phyloP scores from a whole-genome alignment of 2,113 vertebrate species.

The Eulemur rufifrons region DNA sequence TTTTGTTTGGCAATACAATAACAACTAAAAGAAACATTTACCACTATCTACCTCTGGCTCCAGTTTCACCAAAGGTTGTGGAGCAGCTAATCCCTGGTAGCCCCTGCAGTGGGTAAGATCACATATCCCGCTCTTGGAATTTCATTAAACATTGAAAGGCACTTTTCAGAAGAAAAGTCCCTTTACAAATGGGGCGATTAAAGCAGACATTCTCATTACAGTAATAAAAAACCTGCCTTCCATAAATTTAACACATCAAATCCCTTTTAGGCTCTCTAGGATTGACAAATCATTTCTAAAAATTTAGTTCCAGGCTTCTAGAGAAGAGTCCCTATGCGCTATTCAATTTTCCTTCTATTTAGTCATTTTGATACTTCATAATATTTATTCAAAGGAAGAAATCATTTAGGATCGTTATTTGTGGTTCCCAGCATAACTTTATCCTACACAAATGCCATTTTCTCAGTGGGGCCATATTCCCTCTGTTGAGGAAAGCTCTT shows the following conservation, averaged over 20 bases:
- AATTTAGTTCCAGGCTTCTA: not conserved
- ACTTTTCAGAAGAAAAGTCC: constrained; percentile 8
- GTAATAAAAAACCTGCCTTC: not conserved
- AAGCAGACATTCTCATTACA: not conserved
- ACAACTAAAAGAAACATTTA: not conserved
- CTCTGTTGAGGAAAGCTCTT: not conserved
- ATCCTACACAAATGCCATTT: not conserved
- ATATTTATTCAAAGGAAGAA: constrained; percentile 7
- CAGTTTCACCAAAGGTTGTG: not conserved
- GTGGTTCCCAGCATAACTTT: not conserved
- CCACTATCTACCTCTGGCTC: not conserved
- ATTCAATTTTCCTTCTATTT: not conserved
- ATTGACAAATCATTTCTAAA: not conserved
- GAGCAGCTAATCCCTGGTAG: not conserved
- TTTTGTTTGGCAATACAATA: not conserved
- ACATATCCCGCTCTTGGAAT: not conserved
- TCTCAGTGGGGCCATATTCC: not conserved
- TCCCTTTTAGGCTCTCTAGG: not conserved
- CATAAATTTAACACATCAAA: not conserved
- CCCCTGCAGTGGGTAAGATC: not conserved
- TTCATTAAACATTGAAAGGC: not conserved
- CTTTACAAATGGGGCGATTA: constrained; percentile 2
- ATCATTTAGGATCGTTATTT: not conserved
- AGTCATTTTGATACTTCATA: not conserved
- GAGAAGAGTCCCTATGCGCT: not conserved